Evolutionary conservation across 92 coral and sea anemone species (phyloP), one percentile per base, ranked within the genome.

Genomic region (Epizoanthus scotinus): DNA sequence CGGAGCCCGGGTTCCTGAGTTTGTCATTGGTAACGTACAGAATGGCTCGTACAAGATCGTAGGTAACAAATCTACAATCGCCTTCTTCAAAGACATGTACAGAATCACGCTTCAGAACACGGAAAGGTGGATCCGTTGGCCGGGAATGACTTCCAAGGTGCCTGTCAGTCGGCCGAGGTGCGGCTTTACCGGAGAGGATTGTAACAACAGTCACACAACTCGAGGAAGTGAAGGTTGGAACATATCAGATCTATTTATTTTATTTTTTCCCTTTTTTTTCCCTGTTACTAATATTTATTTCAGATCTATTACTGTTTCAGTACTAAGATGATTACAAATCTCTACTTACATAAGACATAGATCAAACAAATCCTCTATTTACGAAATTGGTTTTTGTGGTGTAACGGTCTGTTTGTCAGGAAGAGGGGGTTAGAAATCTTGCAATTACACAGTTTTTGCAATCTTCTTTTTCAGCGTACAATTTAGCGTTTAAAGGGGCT

Each of bases 1-100:
- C 24, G 96, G 96, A 12, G 81, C 78, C 5, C 83, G 96, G 59
- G 84, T 91, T 22, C 96, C 96, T 12, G 82, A 84, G 71, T 89
- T 91, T 71, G 93, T 89, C 8, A 86, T 91, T 61, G 96, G 96
- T 1, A 91, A 91, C 77, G 55, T 91, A 40, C 90, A 77, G 18
- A 70, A 84, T 12, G 93, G 96, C 9, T 49, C 80, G 55, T 86
- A 91, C 82, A 67, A 34, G 80, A 68, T 77, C 21, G 54, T 91
- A 65, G 70, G 86, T 21, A 89, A 89, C 82, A 42, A 73, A 38
- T 77, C 83, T 10, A 29, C n/a, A 6, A 63, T 65, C 59, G 49
- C 60, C 5, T 63, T 64, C 26, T 70, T 81, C 18, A 65, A 57
- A 2, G 18, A 73, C 57, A 13, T 84, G 13, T 53, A 81, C 62